Conservation (phyloP, 2,113 vertebrate genomes). For the Phainopepla nitens region DNA sequence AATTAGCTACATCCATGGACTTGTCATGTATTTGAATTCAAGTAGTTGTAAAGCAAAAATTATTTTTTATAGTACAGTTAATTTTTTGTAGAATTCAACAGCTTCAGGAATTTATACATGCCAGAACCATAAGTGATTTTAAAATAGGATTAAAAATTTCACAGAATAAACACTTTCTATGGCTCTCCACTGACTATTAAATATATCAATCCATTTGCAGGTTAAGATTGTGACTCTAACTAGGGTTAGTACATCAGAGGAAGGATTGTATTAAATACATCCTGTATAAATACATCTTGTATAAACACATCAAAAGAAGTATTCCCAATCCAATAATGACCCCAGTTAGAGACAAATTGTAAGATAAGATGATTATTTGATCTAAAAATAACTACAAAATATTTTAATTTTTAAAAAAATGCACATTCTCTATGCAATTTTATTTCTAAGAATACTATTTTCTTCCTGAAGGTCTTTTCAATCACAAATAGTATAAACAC, state of each 20-base stretch:
- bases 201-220: not conserved
- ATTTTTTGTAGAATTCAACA: not conserved
- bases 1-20: not conserved
- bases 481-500: not conserved
- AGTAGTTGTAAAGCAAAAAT: not conserved
- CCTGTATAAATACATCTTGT: not conserved
- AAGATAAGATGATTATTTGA: not conserved
- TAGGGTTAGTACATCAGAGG: not conserved
- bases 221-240: not conserved
- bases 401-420: not conserved
- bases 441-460: not conserved
- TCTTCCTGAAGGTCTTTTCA: not conserved
- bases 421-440: not conserved
- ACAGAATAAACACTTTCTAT: not conserved
- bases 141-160: not conserved
- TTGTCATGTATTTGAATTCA: not conserved
- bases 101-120: not conserved
- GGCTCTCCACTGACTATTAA: not conserved
- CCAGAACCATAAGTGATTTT: not conserved
- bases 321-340: not conserved
- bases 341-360: accelerated
- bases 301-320: not conserved
- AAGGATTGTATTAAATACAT: not conserved
- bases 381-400: not conserved
- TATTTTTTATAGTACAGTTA: not conserved